Base-by-base conservation (phyloP, 92 coral and sea anemone genomes). In the Siderastrea siderea region DNA sequence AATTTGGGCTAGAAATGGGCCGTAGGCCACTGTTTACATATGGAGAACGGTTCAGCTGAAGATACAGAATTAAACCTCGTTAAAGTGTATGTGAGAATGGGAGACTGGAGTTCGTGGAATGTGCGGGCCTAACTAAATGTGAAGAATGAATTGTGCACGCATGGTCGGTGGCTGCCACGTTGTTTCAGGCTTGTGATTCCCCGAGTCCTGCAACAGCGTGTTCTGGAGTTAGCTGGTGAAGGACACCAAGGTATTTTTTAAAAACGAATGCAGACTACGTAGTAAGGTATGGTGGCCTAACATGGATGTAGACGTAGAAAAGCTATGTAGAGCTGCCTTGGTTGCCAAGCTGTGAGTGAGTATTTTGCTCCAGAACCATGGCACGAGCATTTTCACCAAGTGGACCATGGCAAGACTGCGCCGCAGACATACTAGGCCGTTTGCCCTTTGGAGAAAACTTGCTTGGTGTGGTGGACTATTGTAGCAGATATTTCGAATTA, bases 1-100 rank as follows among this genome's bases (percentile, higher is more conserved):
- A 80, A 55, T 88, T 87, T 72, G 77, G 81, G 62, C 79, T 88
- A 16, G 91, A 88, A 59, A 80, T 76, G 8, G 87, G 81, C 71
- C 87, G 73, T 49, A 81, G 81, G 84, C 91, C 82, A 5, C 64
- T 88, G 69, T 48, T 8, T 61, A 11, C 60, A 81, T 11, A 66
- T 81, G 3, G 85, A 81, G 50, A 67, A 68, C 16, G 85, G 46
- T 7, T 81, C 77, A 45, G 78, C 75, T 16, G 77, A 51, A 67
- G 86, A 68, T 15, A 19, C 66, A 15, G 68, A 82, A 44, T 14
- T 69, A 46, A 69, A 8, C 52, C 75, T 67, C 43, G 12, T 69
- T 5, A 67, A 69, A 26, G 66, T 54, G 16, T 82, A 67, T 69
- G 67, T 82, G 61, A 7, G 50, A 19, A 69, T 19, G 11, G 78